Evolutionary conservation across 2,113 vertebrate genomes (phyloP).

Genomic region (Alethe castanea): DNA sequence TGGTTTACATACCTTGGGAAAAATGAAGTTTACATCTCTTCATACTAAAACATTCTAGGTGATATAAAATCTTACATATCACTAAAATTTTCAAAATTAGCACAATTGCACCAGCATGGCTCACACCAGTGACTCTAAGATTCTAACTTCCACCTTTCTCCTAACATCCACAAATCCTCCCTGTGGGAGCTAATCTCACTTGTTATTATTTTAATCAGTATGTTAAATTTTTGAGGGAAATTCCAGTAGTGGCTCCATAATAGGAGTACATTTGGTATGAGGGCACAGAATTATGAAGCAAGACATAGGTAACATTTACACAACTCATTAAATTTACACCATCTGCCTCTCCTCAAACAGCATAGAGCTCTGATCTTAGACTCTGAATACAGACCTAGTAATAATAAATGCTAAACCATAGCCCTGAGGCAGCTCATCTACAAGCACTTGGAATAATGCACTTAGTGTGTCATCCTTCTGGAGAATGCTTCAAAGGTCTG

Average conservation of each 20-base stretch:
- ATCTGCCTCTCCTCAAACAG: background rate
- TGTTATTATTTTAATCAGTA: background rate
- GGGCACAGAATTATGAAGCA: background rate
- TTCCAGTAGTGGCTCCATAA: background rate
- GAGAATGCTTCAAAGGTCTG: background rate
- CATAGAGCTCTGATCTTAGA: background rate
- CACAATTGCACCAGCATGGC: accelerated
- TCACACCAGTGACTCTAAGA: background rate
- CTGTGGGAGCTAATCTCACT: background rate
- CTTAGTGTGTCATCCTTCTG: background rate
- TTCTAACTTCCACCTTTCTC: background rate
- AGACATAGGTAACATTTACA: background rate
- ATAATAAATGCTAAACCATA: conserved; percentile 23
- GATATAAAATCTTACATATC: background rate
- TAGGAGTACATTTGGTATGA: background rate
- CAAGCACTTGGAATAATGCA: background rate
- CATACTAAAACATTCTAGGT: background rate
- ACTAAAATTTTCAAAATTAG: background rate
- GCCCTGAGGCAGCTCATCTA: background rate
- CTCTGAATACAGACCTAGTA: background rate
- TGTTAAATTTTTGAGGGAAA: background rate
- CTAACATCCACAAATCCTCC: background rate
- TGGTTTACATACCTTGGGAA: background rate
- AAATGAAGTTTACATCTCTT: background rate
- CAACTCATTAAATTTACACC: conserved; percentile 16